Base-by-base conservation (phyloP, 2,888 invertebrate species). In the Timandra comae region DNA sequence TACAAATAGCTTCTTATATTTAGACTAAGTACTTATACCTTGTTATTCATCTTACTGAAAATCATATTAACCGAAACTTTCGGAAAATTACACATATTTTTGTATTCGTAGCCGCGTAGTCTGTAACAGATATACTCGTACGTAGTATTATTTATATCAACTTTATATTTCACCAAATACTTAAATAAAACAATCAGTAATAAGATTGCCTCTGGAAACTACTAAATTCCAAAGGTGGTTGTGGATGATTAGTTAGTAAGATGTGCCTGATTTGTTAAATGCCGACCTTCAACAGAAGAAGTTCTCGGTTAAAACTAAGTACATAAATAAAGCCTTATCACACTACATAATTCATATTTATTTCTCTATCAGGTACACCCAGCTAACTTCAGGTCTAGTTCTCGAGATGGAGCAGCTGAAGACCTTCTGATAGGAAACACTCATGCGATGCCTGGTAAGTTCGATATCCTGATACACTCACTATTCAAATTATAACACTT, bases 341-440 rank as follows among this genome's bases (percentile, higher is more conserved):
- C n/a, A n/a, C n/a, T n/a, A n/a, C n/a, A n/a, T n/a, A n/a, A n/a
- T n/a, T n/a, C n/a, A n/a, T n/a, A n/a, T n/a, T n/a, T n/a, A n/a
- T n/a, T n/a, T n/a, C n/a, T n/a, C n/a, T n/a, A n/a, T n/a, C 38
- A 84, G 84, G 79, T 82, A 2, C 82, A 82, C 43, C 80, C 80
- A 7, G 41, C 75, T 0, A 82, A 84, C 65, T 82, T 82, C 47
- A 71, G 81, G 30, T 57, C 77, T 2, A 79, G 81, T 1, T 46
- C 33, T 11, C 60, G 77, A 3, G 80, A 79, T 8, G 37, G 54
- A 3, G 56, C 41, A 1, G 11, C 49, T 3, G 81, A 82, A 42
- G 78, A 79, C 2, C 46, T 80, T 7, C 38, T 77, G 5, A 60
- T 79, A 22, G 76, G 74, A 2, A 70, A 73, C 33, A 39, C 57